Evolutionary conservation across 1,140 invertebrate species (phyloP), one percentile per base, ranked within the genome.

Genomic region (Philotrypesis tridentata): DNA sequence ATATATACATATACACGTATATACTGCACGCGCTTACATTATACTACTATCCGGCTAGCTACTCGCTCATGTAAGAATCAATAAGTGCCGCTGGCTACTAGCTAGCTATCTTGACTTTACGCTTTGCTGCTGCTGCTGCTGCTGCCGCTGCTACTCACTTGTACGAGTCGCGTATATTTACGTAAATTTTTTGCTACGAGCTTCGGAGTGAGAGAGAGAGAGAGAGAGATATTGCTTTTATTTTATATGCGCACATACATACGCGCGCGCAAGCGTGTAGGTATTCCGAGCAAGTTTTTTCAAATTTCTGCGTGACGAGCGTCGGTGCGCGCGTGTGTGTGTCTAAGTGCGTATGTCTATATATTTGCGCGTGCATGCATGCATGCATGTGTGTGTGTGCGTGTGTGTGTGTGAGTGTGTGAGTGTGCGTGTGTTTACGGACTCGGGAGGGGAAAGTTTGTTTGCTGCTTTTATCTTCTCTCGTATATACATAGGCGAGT

Each of bases 41-140:
- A 55, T 55, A 55, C 21, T 43, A 43, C 48, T 5, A 55, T 6
- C 17, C 5, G 48, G 48, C 48, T 55, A 21, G 31, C 68, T 76
- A 78, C 55, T 77, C 73, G 80, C 65, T 43, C 48, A 71, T 63
- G 55, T 67, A 73, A 71, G 68, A 78, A 82, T 78, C 80, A 82
- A 82, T 82, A 82, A 82, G 73, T 77, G 67, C 65, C n/a, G 37
- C 17, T 25, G 40, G 8, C 23, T 48, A 60, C 63, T 82, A 23
- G 61, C 60, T 43, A 17, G 68, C 33, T 73, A 48, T 81, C 61
- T 75, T 63, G 67, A 61, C 67, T 73, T 48, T 48, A 40, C 71
- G 40, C 71, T 6, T n/a, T 17, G 12, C 55, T 25, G 33, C 4
- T 37, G n/a, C n/a, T n/a, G n/a, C n/a, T n/a, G n/a, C n/a, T n/a